A percentile compares a stretch with the other conserved stretches of the same genome.
phyloP scores from a whole-genome alignment of 2,113 vertebrate genomes.

The Sterna hirundo region DNA sequence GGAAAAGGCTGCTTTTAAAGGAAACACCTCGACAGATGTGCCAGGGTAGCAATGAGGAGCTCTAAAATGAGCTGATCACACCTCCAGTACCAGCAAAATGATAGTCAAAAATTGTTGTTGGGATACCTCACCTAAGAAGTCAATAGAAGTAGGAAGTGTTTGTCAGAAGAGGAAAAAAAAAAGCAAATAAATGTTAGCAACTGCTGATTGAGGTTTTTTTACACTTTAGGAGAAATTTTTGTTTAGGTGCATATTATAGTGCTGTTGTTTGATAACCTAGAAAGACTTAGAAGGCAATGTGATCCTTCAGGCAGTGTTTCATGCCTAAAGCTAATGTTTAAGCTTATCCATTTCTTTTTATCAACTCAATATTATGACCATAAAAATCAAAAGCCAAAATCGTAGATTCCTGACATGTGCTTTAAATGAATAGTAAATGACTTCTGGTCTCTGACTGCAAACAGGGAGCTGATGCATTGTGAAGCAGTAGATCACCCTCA shows the following conservation, averaged over 20 bases:
- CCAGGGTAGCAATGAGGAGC: not conserved
- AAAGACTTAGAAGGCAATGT: not conserved
- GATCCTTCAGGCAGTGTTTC: not conserved
- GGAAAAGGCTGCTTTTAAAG: not conserved
- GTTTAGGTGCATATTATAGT: not conserved
- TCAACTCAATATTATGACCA: not conserved
- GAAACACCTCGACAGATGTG: not conserved
- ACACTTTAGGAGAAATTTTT: not conserved
- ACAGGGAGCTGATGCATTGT: not conserved
- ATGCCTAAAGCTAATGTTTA: not conserved
- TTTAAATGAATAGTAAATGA: not conserved
- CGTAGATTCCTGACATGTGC: not conserved
- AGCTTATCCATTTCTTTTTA: not conserved
- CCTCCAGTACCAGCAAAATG: not conserved
- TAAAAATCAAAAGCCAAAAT: not conserved
- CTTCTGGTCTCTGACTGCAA: not conserved
- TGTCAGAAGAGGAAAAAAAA: not conserved
- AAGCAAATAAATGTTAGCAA: not conserved
- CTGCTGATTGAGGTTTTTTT: not conserved
- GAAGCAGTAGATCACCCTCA: not conserved
- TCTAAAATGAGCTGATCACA: not conserved
- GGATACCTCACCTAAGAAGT: not conserved
- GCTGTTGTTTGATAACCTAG: not conserved
- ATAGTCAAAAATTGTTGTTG: not conserved
- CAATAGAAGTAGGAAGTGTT: not conserved